These are phyloP conservation scores for Daubentonia madagascariensis DNA, from an alignment of 2,113 vertebrate species.

Conservation along the genomic window DNA sequence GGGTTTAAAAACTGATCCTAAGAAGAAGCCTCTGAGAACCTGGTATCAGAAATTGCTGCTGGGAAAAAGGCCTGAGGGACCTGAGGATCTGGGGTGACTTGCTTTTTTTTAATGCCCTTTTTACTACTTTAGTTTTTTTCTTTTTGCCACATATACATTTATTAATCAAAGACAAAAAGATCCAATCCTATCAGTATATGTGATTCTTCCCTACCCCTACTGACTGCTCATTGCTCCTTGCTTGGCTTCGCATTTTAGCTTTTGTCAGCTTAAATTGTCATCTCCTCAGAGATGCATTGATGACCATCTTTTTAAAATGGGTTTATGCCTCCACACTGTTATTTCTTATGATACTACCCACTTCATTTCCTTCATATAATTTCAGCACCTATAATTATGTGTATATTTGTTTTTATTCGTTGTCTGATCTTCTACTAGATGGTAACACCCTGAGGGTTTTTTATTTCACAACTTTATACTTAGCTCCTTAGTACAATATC, in stretches of 20 bases:
- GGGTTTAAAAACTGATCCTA: not conserved
- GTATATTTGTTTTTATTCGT: conserved; percentile 12
- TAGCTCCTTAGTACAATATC: not conserved
- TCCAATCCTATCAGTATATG: not conserved
- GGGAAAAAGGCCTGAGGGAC: not conserved
- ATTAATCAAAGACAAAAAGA: not conserved
- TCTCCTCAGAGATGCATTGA: not conserved
- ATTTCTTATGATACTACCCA: not conserved
- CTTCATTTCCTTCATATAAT: not conserved
- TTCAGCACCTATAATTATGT: not conserved
- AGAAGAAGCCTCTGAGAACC: not conserved
- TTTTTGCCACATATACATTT: not conserved
- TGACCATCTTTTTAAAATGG: conserved; percentile 24
- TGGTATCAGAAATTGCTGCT: not conserved
- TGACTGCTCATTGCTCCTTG: not conserved
- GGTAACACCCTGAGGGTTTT: not conserved
- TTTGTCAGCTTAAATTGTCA: not conserved
- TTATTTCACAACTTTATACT: not conserved
- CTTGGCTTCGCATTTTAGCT: not conserved
- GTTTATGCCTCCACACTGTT: not conserved
- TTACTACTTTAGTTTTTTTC: not conserved
- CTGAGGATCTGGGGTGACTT: not conserved
- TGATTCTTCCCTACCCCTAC: not conserved
- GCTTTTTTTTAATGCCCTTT: not conserved
- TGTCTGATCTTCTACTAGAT: not conserved